Evolutionary conservation across 1,140 invertebrate species (phyloP), one percentile per base, ranked within the genome.

Genomic region (Choristoneura fumiferana): DNA sequence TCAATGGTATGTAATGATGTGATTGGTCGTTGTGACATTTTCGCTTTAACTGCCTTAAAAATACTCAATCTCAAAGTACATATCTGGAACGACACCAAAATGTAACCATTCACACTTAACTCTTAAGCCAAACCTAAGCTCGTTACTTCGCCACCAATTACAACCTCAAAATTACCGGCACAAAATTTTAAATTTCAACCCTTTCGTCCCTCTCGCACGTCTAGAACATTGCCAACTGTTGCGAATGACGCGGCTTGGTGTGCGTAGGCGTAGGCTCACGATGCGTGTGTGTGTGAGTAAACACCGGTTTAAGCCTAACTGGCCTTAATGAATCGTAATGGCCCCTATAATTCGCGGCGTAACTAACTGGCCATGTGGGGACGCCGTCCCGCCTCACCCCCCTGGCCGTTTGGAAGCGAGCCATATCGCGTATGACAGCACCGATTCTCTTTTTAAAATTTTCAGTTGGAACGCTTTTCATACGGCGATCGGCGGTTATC

Each of bases 241-340:
- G 80, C 80, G 63, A 78, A 54, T 71, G 62, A 6, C 22, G 22
- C 2, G 2, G 22, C 22, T 29, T 6, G n/a, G 22, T 43, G 36
- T 49, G 57, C 57, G 54, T 62, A 62, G 71, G 71, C 69, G 65
- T 69, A 64, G 22, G 60, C 45, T 53, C n/a, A 13, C 8, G 18
- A 53, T 58, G 56, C 33, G 54, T 56, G 29, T 54, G 81, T 86
- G 86, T 67, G 86, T 84, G 81, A 60, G 82, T 84, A 89, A 87
- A 89, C 84, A 87, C 85, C 82, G 80, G 81, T 87, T 88, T 89
- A 87, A 89, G 85, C 85, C 86, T 90, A 90, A 90, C 89, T 89
- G 89, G 87, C 87, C 84, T 89, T 90, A 90, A 90, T 90, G 89
- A 90, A 89, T 90, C 87, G 89, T 90, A 89, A 90, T 89, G 87